Base-by-base conservation (phyloP, 1,140 invertebrate genomes). In the Mamestra configurata region DNA sequence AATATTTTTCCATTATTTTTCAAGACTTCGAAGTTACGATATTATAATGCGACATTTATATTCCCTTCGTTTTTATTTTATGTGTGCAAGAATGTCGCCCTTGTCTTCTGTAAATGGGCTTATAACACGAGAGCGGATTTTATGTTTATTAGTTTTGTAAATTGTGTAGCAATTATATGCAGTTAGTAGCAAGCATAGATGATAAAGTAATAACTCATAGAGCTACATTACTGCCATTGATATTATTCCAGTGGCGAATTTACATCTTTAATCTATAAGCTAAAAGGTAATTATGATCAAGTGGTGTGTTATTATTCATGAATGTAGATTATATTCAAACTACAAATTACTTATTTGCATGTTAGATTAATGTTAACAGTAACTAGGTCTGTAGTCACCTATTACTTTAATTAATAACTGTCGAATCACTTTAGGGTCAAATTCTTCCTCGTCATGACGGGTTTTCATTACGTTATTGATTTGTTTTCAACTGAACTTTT, bases 331-430 rank as follows among this genome's bases (percentile, higher is more conserved):
- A 76, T n/a, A 76, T 76, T 61, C 73, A 76, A 76, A 76, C 55
- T 61, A 76, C 73, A 76, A 76, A 76, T 76, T 76, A 76, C 73
- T 76, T 61, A 76, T 61, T 76, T 76, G 73, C 73, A 76, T 76
- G 37, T 64, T 61, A 76, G 40, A 61, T 64, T 61, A 76, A 76
- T 76, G 55, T 76, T 76, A 46, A 24, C 22, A 49, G 57, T 76
- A 61, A 76, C 37, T 76, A 73, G 71, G 53, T 73, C 71, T 73
- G 53, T 57, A 57, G 27, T 73, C 51, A 57, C 51, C 53, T 59
- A 73, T 57, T 73, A 57, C 35, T 31, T 57, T 40, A 57, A 73
- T 57, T 40, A 57, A 59, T 73, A 57, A 73, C 71, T 68, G 40
- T 49, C 40, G 24, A 68, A 49, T 37, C 11, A 20, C 0, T 68